Evolutionary conservation across 2,113 vertebrate species (phyloP).

Genomic region (Entelurus aequoreus): DNA sequence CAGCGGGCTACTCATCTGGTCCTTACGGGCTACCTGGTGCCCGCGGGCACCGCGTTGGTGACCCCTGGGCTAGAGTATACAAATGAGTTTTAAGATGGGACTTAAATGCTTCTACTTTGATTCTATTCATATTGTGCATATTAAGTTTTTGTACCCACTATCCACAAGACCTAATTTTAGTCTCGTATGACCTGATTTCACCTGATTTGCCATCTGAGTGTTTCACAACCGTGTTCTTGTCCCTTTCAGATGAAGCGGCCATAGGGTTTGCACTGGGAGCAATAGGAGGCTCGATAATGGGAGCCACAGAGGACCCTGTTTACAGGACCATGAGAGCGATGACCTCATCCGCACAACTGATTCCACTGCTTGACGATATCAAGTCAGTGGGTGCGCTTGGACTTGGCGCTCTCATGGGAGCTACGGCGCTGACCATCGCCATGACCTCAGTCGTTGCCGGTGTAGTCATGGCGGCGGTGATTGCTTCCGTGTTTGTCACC

Average conservation of each 20-base stretch:
- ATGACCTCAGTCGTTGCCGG: slow-evolving; percentile 59
- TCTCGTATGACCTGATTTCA: too few relatives aligned
- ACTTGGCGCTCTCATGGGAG: slow-evolving; percentile 58
- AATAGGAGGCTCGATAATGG: slow-evolving; percentile 63
- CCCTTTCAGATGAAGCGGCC: slow-evolving; percentile 25
- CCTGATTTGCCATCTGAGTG: too few relatives aligned
- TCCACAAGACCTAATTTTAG: too few relatives aligned
- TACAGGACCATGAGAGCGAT: slow-evolving; percentile 37
- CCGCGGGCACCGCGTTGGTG: too few relatives aligned
- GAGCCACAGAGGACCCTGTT: slow-evolving; percentile 56
- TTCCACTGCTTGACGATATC: slow-evolving; percentile 52
- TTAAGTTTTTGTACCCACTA: too few relatives aligned
- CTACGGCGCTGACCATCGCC: slow-evolving; percentile 52
- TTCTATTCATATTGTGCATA: too few relatives aligned
- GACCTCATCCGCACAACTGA: slow-evolving; percentile 36
- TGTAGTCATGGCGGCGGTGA: slow-evolving; percentile 49
- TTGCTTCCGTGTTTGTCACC: slow-evolving; percentile 42
- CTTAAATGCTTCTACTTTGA: too few relatives aligned
- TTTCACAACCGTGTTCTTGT: background rate
- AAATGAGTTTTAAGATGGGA: too few relatives aligned
- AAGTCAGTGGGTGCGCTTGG: slow-evolving; percentile 60
- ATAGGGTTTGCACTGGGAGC: slow-evolving; percentile 59
- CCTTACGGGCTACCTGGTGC: too few relatives aligned
- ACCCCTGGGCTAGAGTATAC: too few relatives aligned
- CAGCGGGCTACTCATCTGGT: too few relatives aligned